Evolutionary conservation across 2,888 invertebrate species (phyloP), one percentile per base, ranked within the genome.

Genomic region (Phalera bucephala): DNA sequence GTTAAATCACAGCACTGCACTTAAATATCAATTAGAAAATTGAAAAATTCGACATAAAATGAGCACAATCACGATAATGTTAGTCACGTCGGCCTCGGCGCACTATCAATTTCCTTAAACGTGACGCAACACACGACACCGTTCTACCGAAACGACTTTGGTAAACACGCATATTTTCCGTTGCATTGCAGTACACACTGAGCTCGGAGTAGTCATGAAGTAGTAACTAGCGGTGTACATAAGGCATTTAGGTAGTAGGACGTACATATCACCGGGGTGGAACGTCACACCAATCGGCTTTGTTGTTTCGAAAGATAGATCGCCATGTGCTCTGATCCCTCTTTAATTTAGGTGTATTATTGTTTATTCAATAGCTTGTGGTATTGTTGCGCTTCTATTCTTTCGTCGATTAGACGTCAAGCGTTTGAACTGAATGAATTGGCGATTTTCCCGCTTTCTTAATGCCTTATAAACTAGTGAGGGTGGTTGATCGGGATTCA

Each of bases 81-180:
- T 85, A 82, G 85, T 86, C 85, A 85, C 84, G 80, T 79, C 86
- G 87, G 86, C 87, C 88, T 88, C 87, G 84, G 73, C 73, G 69
- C 84, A 84, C 81, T 87, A 88, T 88, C 89, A 89, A 87, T 89
- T 89, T 89, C 88, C 89, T 88, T 75, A 81, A 82, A 83, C 83
- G 85, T 89, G 89, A 89, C 88, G 88, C 89, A 88, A 88, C 80
- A 76, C 86, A 80, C 88, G 87, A 80, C 88, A 85, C 87, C 85
- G 88, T 87, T 88, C 84, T 79, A 85, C 89, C 87, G 87, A 89
- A 89, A 87, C 88, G 86, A 84, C 88, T 88, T 88, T 88, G 87
- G 87, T 88, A 88, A 89, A 89, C 88, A 88, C 89, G 89, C 89
- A 89, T 89, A 89, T 89, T 89, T 89, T 89, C 89, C 88, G 87